phyloP scores from a whole-genome alignment of 2,113 vertebrate genomes.

The Acanthisitta chloris region DNA sequence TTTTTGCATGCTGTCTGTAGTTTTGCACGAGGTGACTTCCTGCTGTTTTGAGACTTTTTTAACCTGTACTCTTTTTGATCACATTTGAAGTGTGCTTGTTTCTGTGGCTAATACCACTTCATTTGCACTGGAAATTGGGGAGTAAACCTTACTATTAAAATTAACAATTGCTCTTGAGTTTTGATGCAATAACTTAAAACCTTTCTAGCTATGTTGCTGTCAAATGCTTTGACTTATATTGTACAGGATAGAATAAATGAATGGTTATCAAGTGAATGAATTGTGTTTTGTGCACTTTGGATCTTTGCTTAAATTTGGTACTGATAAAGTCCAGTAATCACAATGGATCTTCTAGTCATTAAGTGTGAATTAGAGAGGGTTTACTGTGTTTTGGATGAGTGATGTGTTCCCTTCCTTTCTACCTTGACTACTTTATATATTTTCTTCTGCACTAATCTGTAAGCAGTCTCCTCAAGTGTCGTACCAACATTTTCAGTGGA shows the following conservation, averaged over 20 bases:
- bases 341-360: not conserved
- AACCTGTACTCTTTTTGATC: not conserved
- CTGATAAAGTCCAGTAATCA: not conserved
- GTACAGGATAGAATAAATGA: not conserved
- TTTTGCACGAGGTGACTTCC: not conserved
- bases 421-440: slow-evolving; percentile 21
- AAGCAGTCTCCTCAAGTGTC: slow-evolving; percentile 68
- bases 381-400: not conserved
- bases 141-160: not conserved
- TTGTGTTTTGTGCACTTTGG: not conserved
- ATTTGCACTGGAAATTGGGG: not conserved
- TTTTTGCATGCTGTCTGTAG: not conserved
- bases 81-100: not conserved
- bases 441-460: slow-evolving; percentile 59
- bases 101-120: not conserved
- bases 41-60: not conserved
- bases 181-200: not conserved
- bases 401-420: slow-evolving; percentile 61
- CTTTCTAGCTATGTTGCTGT: not conserved
- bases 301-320: not conserved
- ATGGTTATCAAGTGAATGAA: not conserved
- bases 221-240: not conserved
- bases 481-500: slow-evolving; percentile 71
- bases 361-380: not conserved
- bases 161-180: not conserved